These are phyloP conservation scores for Trichoplusia ni DNA, from an alignment of 1,140 invertebrate genomes.

Conservation along the genomic window DNA sequence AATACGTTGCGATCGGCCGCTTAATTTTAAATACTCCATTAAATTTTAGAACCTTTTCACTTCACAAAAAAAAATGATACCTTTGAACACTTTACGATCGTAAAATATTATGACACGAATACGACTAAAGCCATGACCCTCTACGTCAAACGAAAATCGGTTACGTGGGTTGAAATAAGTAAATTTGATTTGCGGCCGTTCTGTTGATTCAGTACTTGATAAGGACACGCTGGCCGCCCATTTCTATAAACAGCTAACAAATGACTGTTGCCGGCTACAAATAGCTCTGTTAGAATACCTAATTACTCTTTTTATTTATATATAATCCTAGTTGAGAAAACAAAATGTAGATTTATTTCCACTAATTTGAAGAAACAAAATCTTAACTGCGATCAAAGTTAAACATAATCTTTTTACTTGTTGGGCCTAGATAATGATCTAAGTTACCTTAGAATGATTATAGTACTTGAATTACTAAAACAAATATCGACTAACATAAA, in stretches of 20 bases:
- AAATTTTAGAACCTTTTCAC: no score
- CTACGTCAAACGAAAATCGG: neutral
- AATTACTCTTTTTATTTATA: neutral
- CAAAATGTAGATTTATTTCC: neutral
- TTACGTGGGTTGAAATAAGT: neutral
- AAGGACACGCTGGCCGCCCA: slow-evolving; percentile 2
- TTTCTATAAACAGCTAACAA: neutral
- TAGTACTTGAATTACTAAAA: no score
- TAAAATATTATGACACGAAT: no score
- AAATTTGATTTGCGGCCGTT: slow-evolving; percentile 23
- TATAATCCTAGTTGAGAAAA: neutral
- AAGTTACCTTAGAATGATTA: no score
- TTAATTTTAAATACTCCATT: no score
- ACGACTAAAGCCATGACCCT: no score
- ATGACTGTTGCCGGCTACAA: neutral
- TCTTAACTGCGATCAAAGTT: slow-evolving; percentile 1
- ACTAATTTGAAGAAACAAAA: neutral
- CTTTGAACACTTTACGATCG: no score
- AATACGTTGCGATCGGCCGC: no score
- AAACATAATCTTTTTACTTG: no score
- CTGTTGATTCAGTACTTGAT: slow-evolving; percentile 12
- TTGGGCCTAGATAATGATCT: no score
- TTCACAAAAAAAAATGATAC: no score
- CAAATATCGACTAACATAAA: no score
- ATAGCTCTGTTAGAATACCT: neutral